phyloP scores from a whole-genome alignment of 2,113 vertebrate species.

The Corvus cornix region DNA sequence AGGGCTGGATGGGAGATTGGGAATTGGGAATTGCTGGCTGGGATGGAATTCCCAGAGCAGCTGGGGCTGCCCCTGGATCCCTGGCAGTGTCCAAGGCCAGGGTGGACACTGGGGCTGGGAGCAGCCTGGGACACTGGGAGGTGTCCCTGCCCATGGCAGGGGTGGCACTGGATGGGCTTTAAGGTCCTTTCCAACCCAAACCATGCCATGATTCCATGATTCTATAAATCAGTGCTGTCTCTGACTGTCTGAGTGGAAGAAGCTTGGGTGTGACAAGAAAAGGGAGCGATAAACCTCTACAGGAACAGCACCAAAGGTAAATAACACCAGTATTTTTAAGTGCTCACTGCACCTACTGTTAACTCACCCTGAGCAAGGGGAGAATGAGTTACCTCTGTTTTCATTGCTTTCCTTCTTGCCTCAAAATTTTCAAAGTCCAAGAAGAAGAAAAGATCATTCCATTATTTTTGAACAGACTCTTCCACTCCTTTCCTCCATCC shows the following conservation, averaged over 20 bases:
- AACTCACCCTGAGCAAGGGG: not conserved
- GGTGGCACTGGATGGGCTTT: fast-evolving
- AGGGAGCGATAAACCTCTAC: not conserved
- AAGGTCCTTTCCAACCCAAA: not conserved
- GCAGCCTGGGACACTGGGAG: fast-evolving
- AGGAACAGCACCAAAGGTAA: not conserved
- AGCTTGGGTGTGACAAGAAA: not conserved
- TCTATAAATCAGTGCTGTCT: not conserved
- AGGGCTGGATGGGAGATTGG: fast-evolving
- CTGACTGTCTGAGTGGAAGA: not conserved
- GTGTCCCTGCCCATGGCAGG: not conserved
- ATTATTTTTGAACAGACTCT: not conserved
- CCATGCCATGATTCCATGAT: not conserved
- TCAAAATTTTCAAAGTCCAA: not conserved
- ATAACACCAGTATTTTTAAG: not conserved
- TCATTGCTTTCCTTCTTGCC: not conserved
- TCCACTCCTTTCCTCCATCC: not conserved
- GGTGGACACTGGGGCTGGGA: not conserved
- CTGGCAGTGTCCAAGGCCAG: not conserved
- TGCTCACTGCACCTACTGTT: not conserved
- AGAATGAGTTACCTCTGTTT: not conserved
- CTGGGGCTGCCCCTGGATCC: not conserved
- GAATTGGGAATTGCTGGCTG: not conserved
- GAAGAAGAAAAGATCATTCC: not conserved
- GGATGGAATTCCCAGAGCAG: not conserved